These are phyloP conservation scores for Mobula birostris DNA, from an alignment of 2,113 vertebrate species.

Conservation along the genomic window DNA sequence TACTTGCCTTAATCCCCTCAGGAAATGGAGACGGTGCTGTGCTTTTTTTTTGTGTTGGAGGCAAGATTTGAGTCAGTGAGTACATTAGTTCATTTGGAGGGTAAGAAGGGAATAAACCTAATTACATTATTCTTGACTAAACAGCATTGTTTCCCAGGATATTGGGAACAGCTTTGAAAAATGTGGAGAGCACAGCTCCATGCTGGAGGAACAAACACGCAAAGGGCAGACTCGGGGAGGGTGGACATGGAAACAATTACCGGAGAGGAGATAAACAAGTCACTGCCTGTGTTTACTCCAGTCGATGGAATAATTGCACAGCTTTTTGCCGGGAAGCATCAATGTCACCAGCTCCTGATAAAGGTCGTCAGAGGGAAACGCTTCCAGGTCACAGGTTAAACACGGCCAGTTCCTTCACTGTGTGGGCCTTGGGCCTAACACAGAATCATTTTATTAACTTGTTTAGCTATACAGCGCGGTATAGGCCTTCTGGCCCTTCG, in stretches of 20 bases:
- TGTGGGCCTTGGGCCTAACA: not conserved
- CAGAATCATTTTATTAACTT: too few species aligned
- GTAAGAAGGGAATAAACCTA: not conserved
- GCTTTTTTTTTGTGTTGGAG: not conserved
- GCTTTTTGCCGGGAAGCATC: not conserved
- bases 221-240: not conserved
- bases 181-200: not conserved
- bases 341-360: not conserved
- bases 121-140: not conserved
- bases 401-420: not conserved
- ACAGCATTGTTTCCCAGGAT: not conserved
- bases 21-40: too few species aligned
- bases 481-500: too few species aligned
- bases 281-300: not conserved
- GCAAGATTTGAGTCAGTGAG: not conserved
- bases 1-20: too few species aligned
- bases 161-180: not conserved
- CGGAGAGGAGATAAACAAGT: not conserved
- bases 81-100: not conserved
- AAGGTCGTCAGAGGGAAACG: not conserved
- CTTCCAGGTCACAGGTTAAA: not conserved
- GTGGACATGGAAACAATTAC: conserved; percentile 24
- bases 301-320: not conserved
- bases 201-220: not conserved
- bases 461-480: too few species aligned